phyloP scores from a whole-genome alignment of 1,140 invertebrate species.

The Drosophila sp. region DNA sequence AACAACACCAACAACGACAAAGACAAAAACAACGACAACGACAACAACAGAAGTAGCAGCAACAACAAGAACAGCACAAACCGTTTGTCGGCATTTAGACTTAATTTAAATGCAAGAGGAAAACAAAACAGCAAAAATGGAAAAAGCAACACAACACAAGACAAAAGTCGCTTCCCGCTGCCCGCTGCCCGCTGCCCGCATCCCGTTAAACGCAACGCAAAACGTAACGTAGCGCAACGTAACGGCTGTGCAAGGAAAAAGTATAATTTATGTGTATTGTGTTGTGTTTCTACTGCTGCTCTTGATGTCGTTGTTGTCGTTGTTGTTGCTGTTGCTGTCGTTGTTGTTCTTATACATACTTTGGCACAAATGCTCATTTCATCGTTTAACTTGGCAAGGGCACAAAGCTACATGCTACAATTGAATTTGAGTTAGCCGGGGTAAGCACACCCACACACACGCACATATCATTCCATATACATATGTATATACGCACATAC shows the following conservation, averaged over 20 bases:
- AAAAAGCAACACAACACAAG: constrained; percentile 51
- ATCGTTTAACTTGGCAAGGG: constrained; percentile 80
- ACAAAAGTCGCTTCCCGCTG: constrained; percentile 69
- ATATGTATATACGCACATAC: constrained; percentile 8
- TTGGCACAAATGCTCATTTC: constrained; percentile 74
- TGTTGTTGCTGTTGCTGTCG: constrained; percentile 18
- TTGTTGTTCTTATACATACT: constrained; percentile 47
- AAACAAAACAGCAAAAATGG: constrained; percentile 30
- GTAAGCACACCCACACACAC: constrained; percentile 50
- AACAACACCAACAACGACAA: constrained; percentile 27
- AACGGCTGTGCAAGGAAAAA: constrained; percentile 71
- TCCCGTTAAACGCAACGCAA: constrained; percentile 42
- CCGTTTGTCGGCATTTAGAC: constrained; percentile 78
- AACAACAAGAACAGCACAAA: constrained; percentile 60
- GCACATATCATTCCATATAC: no score
- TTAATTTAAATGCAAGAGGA: constrained; percentile 77
- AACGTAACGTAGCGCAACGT: constrained; percentile 79
- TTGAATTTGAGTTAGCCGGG: constrained; percentile 76
- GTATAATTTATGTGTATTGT: constrained; percentile 81
- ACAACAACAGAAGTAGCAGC: constrained; percentile 46
- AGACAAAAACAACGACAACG: constrained; percentile 35
- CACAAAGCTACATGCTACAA: constrained; percentile 71
- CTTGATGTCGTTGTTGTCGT: constrained; percentile 11
- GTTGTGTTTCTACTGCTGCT: constrained; percentile 35
- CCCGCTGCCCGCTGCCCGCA: no score